Base-by-base conservation (phyloP, 2,797 vertebrate genomes). In the Artibeus jamaicensis region DNA sequence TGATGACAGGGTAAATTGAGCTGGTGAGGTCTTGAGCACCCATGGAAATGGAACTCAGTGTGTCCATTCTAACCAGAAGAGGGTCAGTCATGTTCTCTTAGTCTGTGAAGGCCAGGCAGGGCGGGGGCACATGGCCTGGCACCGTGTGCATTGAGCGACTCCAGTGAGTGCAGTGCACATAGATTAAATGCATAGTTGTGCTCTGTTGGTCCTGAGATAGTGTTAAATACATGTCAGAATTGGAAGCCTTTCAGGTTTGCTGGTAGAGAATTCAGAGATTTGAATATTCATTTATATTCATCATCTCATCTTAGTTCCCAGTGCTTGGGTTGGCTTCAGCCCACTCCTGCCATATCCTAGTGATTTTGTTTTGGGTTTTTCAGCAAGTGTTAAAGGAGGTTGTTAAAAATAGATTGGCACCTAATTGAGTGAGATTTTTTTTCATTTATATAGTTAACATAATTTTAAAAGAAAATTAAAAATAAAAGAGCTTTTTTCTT, bases 361-460 rank as follows among this genome's bases (percentile, higher is more conserved):
- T 6, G 68, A n/a, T 86, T 65, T 32, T 71, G 6, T 70, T 78
- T 71, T 76, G 26, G 32, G 44, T 48, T 91, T 57, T 73, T 82
- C 10, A 92, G 39, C 62, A 92, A 71, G 18, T 88, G 39, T 90
- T 94, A 83, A 48, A 81, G 68, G 59, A 22, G 79, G 10, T 67
- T 89, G n/a, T 88, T 83, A 57, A 84, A 85, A 46, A 50, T 91
- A 70, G 19, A 70, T 15, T 79, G 82, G 9, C 29, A 85, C 68
- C 46, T 70, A 44, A 85, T 8, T 85, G 83, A 85, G 44, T 85
- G 67, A 93, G 48, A 0, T 68, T 81, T 95, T 95, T 95, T 59
- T 24, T 79, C 19, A 32, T 85, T 73, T 82, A 50, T 86, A 10
- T 24, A 71, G 24, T 68, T 44, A 81, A 87, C 18, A 59, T 50